phyloP scores from a whole-genome alignment of 2,888 invertebrate genomes.

The Rotaria socialis region DNA sequence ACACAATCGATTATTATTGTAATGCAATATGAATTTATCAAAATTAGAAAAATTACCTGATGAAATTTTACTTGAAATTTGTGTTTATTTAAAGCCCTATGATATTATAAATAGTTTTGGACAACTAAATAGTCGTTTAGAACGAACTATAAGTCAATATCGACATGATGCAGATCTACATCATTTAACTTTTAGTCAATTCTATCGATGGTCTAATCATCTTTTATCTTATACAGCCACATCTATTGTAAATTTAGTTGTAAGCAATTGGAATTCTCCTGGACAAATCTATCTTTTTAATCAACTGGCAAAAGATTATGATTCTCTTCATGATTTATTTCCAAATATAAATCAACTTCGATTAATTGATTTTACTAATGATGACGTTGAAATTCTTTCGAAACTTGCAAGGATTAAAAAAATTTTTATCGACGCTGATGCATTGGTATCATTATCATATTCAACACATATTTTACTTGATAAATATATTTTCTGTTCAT shows the following conservation, averaged over 20 bases:
- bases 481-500: conserved; percentile 17
- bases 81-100: background rate
- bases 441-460: background rate
- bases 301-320: background rate
- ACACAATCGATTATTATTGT: background rate
- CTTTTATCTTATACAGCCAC: background rate
- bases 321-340: background rate
- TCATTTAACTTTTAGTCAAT: background rate
- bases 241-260: background rate
- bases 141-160: conserved; percentile 12
- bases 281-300: background rate
- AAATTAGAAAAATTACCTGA: background rate
- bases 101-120: conserved; percentile 4
- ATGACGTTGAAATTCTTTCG: background rate
- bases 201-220: background rate
- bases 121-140: background rate
- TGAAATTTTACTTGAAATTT: background rate
- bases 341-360: background rate
- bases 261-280: conserved; percentile 10
- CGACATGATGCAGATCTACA: conserved; percentile 23
- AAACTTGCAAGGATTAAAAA: background rate
- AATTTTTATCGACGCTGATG: background rate
- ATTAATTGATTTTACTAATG: conserved; percentile 16
- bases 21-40: background rate
- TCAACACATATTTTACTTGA: background rate